phyloP scores from a whole-genome alignment of 2,888 invertebrate genomes.

The Adineta ricciae region DNA sequence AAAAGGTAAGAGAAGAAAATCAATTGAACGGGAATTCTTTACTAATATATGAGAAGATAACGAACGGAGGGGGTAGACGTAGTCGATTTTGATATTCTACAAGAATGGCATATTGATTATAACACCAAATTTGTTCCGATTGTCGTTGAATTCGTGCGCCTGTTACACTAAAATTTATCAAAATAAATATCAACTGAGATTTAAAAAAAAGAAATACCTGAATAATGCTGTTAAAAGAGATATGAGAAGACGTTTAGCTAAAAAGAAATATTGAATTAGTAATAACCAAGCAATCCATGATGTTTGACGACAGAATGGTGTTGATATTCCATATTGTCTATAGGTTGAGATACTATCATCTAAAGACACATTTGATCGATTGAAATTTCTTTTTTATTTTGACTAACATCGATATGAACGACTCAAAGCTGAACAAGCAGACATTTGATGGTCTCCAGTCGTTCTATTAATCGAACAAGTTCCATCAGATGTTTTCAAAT shows the following conservation, averaged over 20 bases:
- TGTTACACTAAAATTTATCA: constrained; percentile 20
- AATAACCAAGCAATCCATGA: constrained; percentile 29
- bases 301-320: neutral
- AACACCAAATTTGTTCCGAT: constrained; percentile 33
- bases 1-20: no score
- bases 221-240: constrained; percentile 32
- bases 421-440: neutral
- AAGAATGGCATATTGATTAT: constrained; percentile 29
- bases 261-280: constrained; percentile 28
- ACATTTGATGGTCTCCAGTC: neutral
- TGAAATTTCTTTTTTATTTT: neutral
- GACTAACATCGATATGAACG: neutral
- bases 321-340: neutral
- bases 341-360: neutral
- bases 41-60: constrained; percentile 27
- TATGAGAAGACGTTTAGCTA: constrained; percentile 27
- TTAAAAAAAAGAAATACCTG: neutral
- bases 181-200: neutral
- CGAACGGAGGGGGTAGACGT: constrained; percentile 29
- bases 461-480: neutral
- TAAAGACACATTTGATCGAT: neutral
- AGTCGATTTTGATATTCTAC: constrained; percentile 28
- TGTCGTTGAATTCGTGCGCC: constrained; percentile 24
- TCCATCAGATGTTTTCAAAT: constrained; percentile 40
- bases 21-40: no score